These are phyloP conservation scores for Drosophila quadrilineata DNA, from an alignment of 1,140 invertebrate genomes.

Conservation along the genomic window DNA sequence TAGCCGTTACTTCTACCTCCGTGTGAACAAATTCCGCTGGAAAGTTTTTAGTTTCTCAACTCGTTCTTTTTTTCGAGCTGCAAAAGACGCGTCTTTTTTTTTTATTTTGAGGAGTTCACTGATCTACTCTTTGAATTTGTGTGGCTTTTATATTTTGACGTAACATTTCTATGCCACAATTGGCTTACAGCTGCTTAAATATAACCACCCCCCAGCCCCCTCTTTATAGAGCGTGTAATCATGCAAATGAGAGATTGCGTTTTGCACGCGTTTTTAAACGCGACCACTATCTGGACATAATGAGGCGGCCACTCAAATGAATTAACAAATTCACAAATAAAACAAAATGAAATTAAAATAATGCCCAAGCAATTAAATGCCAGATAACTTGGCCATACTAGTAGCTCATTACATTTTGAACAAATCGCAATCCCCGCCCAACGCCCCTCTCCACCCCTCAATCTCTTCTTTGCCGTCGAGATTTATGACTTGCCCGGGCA, in stretches of 20 bases:
- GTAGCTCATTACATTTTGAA: slow-evolving; percentile 14
- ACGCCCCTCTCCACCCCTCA: not conserved
- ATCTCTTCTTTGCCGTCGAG: slow-evolving; percentile 6
- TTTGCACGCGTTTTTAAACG: slow-evolving; percentile 57
- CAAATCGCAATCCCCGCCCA: not conserved
- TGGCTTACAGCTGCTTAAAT: slow-evolving; percentile 10
- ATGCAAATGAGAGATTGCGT: slow-evolving; percentile 45
- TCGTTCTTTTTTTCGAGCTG: no score
- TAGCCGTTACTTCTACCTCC: slow-evolving; percentile 11
- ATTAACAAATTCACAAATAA: slow-evolving; percentile 46
- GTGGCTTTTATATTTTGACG: slow-evolving; percentile 14
- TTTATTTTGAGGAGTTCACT: slow-evolving; percentile 29
- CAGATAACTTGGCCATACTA: slow-evolving; percentile 11
- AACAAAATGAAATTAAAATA: slow-evolving; percentile 24
- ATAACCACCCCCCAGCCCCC: not conserved
- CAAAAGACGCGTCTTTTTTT: slow-evolving; percentile 1
- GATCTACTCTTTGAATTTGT: slow-evolving; percentile 17
- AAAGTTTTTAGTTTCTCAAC: not conserved
- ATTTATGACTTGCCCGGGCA: slow-evolving; percentile 35
- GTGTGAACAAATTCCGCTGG: slow-evolving; percentile 38
- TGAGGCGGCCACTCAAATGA: slow-evolving; percentile 48
- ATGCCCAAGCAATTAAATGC: slow-evolving; percentile 16
- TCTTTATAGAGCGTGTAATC: not conserved
- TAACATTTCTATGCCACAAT: slow-evolving; percentile 3
- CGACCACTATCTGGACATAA: slow-evolving; percentile 35